Percentiles rank a stretch among this genome's conserved stretches.
Conservation (phyloP, 2,113 vertebrate genomes). For the Takifugu bimaculatus region DNA sequence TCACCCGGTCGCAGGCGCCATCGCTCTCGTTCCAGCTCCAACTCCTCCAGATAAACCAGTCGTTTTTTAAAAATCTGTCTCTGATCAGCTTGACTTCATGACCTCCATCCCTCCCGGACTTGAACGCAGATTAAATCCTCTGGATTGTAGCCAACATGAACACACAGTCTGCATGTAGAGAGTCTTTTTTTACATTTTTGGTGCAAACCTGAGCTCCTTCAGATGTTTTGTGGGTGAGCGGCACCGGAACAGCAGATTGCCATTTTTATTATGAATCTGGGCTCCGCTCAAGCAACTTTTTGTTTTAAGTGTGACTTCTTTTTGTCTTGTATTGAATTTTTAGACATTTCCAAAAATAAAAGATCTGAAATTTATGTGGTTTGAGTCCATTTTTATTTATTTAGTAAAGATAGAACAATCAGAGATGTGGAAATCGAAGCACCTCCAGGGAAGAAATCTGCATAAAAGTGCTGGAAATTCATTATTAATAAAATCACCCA, state of each 20-base stretch:
- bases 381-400: neutral
- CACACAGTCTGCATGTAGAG: constrained; percentile 15
- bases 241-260: constrained; percentile 13
- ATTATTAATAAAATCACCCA: no score
- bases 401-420: no score
- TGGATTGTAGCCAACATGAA: constrained; percentile 22
- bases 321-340: constrained; percentile 49
- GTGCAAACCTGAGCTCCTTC: constrained; percentile 10
- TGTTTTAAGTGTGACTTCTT: constrained; percentile 32
- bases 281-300: constrained; percentile 13
- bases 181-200: constrained; percentile 7
- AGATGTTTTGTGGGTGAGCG: constrained; percentile 16
- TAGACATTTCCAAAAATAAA: constrained; percentile 63
- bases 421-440: no score
- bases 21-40: constrained; percentile 95
- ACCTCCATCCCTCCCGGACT: constrained; percentile 6
- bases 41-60: constrained; percentile 88
- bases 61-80: constrained; percentile 2
- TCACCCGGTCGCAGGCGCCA: constrained; percentile 93
- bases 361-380: constrained; percentile 3
- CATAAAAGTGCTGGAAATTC: no score
- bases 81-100: constrained; percentile 4
- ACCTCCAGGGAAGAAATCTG: neutral
- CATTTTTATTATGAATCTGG: constrained; percentile 6
- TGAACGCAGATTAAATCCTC: constrained; percentile 14